Evolutionary conservation across 2,888 invertebrate genomes (phyloP).

Genomic region (Drosophila lutescens): DNA sequence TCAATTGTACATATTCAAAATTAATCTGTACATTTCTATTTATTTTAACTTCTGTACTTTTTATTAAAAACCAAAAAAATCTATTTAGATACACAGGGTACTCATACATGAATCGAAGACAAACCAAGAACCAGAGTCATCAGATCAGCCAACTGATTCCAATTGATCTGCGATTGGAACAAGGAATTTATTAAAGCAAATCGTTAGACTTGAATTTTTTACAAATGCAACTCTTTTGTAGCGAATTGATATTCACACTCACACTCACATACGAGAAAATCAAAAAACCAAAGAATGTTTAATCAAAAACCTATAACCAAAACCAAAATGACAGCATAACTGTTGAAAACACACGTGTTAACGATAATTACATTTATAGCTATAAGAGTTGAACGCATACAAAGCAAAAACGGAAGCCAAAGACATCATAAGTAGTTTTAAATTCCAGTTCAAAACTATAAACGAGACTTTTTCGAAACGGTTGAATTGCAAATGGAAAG

Average conservation of each 20-base stretch:
- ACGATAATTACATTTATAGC: constrained; percentile 58
- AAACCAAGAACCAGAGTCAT: constrained; percentile 50
- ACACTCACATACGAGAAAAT: constrained; percentile 36
- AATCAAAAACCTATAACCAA: constrained; percentile 71
- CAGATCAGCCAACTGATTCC: constrained; percentile 57
- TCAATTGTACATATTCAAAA: constrained; percentile 31
- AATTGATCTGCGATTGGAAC: constrained; percentile 45
- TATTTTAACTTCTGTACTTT: constrained; percentile 1
- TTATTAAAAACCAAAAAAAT: background rate
- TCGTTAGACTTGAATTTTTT: constrained; percentile 80
- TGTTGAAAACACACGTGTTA: constrained; percentile 73
- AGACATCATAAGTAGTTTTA: constrained; percentile 68
- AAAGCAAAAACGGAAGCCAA: constrained; percentile 64
- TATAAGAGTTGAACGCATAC: constrained; percentile 61
- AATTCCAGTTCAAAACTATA: constrained; percentile 65
- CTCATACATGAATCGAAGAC: constrained; percentile 40
- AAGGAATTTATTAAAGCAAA: constrained; percentile 80
- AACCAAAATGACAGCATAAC: constrained; percentile 53
- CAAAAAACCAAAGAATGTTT: constrained; percentile 70
- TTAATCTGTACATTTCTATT: background rate
- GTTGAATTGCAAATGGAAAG: constrained; percentile 57
- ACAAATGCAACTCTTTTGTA: constrained; percentile 67
- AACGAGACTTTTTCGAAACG: constrained; percentile 70
- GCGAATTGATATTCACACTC: constrained; percentile 45
- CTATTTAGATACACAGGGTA: constrained; percentile 61